phyloP scores from a whole-genome alignment of 92 coral and sea anemone species.

The Isaurus tuberculatus region DNA sequence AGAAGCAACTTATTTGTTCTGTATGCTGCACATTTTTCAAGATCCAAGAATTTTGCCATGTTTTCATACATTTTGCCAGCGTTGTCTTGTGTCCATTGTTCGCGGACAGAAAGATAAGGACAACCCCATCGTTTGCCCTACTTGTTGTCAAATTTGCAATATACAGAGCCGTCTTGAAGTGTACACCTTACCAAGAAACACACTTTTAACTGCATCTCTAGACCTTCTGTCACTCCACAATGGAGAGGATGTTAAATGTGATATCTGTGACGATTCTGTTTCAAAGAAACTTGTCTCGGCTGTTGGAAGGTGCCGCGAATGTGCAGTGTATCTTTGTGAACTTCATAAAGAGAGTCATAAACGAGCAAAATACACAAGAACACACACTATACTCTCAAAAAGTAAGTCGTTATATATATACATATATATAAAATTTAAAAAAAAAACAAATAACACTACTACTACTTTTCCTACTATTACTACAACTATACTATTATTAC shows the following conservation, averaged over 20 bases:
- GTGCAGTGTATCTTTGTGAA: conserved; percentile 65
- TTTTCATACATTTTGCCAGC: conserved; percentile 70
- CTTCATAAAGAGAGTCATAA: conserved; percentile 72
- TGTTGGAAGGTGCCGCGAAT: conserved; percentile 63
- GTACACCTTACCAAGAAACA: conserved; percentile 57
- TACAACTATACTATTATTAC: too few relatives aligned
- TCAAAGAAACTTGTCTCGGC: conserved; percentile 51
- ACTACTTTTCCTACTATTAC: too few relatives aligned
- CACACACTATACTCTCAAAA: conserved; percentile 56
- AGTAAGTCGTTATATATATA: too few relatives aligned
- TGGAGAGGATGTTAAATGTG: conserved; percentile 58
- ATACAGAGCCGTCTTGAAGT: conserved; percentile 59
- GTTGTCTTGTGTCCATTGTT: conserved; percentile 59
- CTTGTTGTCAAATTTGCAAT: conserved; percentile 48
- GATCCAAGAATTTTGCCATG: too few relatives aligned
- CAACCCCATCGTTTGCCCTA: conserved; percentile 52
- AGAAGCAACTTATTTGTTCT: conserved; percentile 60
- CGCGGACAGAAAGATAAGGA: conserved; percentile 47
- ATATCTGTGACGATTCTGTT: conserved; percentile 59
- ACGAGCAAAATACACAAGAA: conserved; percentile 59
- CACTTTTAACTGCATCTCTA: conserved; percentile 62
- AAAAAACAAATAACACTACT: too few relatives aligned
- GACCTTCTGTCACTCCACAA: conserved; percentile 64
- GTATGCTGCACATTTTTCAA: conserved; percentile 47
- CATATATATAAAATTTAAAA: too few relatives aligned